Evolutionary conservation across 2,113 vertebrate species (phyloP), one percentile per base, ranked within the genome.

Genomic region (Coryphaenoides rupestris): DNA sequence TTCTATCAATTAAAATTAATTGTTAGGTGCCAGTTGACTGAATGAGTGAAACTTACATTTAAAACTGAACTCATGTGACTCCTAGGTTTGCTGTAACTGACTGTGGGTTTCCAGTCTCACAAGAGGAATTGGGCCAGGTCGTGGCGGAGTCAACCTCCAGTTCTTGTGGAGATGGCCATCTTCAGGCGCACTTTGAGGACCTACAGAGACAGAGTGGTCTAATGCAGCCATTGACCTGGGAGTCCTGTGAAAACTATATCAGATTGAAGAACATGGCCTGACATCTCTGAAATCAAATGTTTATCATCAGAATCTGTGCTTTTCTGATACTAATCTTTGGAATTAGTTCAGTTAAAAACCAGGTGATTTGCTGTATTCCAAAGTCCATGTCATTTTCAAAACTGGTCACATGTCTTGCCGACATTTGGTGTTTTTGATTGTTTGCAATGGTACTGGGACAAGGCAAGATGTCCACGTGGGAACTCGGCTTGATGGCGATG

Each of bases 131-230:
- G 46, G 21, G 40, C 10, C 60, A 21, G 49, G 49, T 62, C 50
- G 13, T 49, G 46, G 22, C 24, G 6, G 45, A 62, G 21, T n/a
- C 60, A 62, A 50, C 60, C 46, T 23, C 49, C 60, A 50, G 60
- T 50, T 21, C 60, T 50, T 50, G 60, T 62, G 60, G 60, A 62
- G 60, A 62, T 62, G 6, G n/a, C 19, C 60, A 50, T 62, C 60
- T 62, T 46, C 60, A 62, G 60, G 21, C 19, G 22, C 60, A 62
- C 21, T 62, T 62, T 62, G 60, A 62, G 60, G 46, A 62, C 22
- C 60, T 62, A 23, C 45, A 62, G 21, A 50, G 46, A 62, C 60
- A 23, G 22, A 50, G 46, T 17, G 60, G 60, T 62, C 60, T 50
- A 16, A 50, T 62, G 60, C 60, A 62, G 19, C 60, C 60, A 50